phyloP scores from a whole-genome alignment of 2,113 vertebrate genomes.

The Dipodomys merriami region DNA sequence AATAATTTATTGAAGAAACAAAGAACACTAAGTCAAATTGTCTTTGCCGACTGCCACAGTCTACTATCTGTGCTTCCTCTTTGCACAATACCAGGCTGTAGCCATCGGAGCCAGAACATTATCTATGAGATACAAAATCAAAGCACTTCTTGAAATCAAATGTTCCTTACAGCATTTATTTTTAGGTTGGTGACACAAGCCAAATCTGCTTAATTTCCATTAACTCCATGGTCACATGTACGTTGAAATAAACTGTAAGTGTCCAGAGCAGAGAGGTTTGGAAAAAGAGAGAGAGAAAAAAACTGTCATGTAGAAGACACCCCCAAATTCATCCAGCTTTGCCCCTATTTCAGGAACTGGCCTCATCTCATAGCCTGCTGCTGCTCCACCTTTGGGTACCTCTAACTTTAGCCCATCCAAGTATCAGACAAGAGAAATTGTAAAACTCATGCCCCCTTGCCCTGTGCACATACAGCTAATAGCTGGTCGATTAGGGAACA shows the following conservation, averaged over 20 bases:
- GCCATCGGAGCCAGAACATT: not conserved
- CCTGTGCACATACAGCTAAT: not conserved
- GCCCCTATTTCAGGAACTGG: not conserved
- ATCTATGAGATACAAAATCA: constrained; percentile 56
- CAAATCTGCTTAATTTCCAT: constrained; percentile 68
- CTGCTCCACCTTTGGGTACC: not conserved
- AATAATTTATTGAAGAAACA: constrained; percentile 64
- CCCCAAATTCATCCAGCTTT: constrained; percentile 21
- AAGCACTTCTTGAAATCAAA: constrained; percentile 71
- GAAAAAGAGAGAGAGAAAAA: too few relatives aligned
- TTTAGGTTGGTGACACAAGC: constrained; percentile 64
- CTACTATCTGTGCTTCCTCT: not conserved
- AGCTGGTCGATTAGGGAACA: not conserved
- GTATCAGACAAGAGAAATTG: constrained; percentile 12
- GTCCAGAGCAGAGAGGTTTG: not conserved
- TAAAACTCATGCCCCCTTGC: constrained; percentile 24
- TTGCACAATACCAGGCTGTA: constrained; percentile 48
- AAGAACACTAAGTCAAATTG: constrained; percentile 50
- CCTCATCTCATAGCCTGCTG: not conserved
- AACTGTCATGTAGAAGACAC: not conserved
- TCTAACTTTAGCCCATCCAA: constrained; percentile 53
- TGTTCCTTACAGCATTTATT: constrained; percentile 58
- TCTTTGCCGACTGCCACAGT: constrained; percentile 20
- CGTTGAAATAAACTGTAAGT: constrained; percentile 33
- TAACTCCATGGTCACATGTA: constrained; percentile 40